Conservation (phyloP, 2,797 vertebrate species). For the Hippoglossus hippoglossus region DNA sequence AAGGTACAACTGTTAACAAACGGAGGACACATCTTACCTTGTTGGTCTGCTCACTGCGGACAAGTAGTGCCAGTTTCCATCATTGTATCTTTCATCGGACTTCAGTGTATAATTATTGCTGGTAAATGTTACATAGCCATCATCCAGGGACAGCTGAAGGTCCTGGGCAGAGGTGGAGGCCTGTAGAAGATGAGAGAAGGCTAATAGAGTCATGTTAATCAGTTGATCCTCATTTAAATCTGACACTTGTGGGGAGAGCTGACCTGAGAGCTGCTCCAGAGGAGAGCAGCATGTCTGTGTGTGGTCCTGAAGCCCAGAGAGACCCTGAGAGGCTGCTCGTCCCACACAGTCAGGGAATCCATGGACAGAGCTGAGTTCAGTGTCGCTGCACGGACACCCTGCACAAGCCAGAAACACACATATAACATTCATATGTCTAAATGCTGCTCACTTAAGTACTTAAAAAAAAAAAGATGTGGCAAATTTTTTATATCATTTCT, state of each 20-base stretch:
- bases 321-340: slow-evolving; percentile 31
- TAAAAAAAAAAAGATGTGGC: too few species aligned
- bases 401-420: slow-evolving; percentile 14
- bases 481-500: too few species aligned
- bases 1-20: slow-evolving; percentile 3
- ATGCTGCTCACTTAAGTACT: too few species aligned
- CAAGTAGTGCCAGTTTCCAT: slow-evolving; percentile 77
- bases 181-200: slow-evolving; percentile 37
- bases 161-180: slow-evolving; percentile 13
- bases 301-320: slow-evolving; percentile 71
- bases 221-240: slow-evolving; percentile 8
- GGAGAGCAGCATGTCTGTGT: slow-evolving; percentile 34
- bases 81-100: slow-evolving; percentile 63
- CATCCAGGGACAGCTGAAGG: slow-evolving; percentile 62
- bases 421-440: too few species aligned
- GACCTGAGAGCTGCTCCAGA: slow-evolving; percentile 63
- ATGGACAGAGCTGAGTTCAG: slow-evolving; percentile 39
- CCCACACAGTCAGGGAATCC: slow-evolving; percentile 11
- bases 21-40: slow-evolving; percentile 44
- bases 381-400: slow-evolving; percentile 61
- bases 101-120: slow-evolving; percentile 49
- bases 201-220: background rate
- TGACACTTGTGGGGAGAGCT: background rate
- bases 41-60: slow-evolving; percentile 53
- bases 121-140: slow-evolving; percentile 65